Base-by-base conservation (phyloP, 1,140 invertebrate genomes). In the Steinernema khuongi region DNA sequence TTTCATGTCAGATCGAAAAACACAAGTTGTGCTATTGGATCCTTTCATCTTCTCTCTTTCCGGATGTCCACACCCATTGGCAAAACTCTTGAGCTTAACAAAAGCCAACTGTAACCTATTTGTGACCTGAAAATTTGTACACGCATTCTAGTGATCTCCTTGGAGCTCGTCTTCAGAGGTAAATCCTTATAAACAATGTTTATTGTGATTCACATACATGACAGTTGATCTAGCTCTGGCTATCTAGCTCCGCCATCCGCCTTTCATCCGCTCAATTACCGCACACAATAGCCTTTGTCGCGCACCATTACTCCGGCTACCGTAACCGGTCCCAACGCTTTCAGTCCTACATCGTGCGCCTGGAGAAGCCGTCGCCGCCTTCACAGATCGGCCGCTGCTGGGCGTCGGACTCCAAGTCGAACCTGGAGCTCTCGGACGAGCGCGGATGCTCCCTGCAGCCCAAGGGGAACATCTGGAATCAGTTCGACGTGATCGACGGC, bases 351-450 rank as follows among this genome's bases (percentile, higher is more conserved):
- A 73, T 84, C 26, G 83, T 83, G n/a, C 75, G 81, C 11, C 71
- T 84, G 26, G 81, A 79, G 43, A 82, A 82, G 22, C 77, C 79
- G 1, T 71, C 75, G 17, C 73, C 74, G 17, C 80, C 81, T 18
- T 79, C 83, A 0, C 79, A 83, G 67, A 83, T 83, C n/a, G 81
- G 83, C 14, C 70, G 83, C 14, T 83, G 82, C 68, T 83, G 82
- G 82, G 82, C 82, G 19, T 80, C 72, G 26, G 82, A 83, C 44
- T 69, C 76, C 0, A 83, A 77, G 26, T 84, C 81, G 22, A 79
- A 84, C 31, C 33, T 83, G 19, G 80, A 84, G 44, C 60, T 84
- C 28, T 74, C 71, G 14, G 83, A 85, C 73, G 78, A 84, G 22
- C 67, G 76, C 14, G 82, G 81, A 36, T 84, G 81, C 74, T 79